These are phyloP conservation scores for Zeugodacus cucurbitae DNA, from an alignment of 1,140 invertebrate species.

Conservation along the genomic window DNA sequence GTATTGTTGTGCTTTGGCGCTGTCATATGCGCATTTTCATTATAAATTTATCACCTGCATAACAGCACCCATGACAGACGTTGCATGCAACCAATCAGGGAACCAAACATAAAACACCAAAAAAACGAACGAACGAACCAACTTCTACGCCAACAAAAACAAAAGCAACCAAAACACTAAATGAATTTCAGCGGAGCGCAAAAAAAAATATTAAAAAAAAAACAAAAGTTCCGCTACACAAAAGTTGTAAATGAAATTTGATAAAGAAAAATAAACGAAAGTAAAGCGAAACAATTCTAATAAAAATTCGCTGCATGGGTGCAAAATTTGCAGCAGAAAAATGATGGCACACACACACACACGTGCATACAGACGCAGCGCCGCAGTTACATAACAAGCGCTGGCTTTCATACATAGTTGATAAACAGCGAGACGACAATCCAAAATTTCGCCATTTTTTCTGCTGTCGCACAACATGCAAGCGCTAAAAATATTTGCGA, in stretches of 20 bases:
- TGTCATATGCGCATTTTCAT: slow-evolving; percentile 38
- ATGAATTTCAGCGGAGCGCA: neutral
- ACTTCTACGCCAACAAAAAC: neutral
- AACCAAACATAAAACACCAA: neutral
- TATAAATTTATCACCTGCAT: slow-evolving; percentile 38
- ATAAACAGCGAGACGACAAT: neutral
- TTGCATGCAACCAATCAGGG: slow-evolving; percentile 33
- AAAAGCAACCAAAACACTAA: slow-evolving; percentile 28
- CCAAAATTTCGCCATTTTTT: neutral
- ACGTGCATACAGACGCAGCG: too few species aligned
- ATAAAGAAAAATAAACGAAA: slow-evolving; percentile 28
- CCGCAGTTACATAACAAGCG: neutral
- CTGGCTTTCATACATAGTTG: slow-evolving; percentile 22
- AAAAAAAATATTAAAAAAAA: neutral
- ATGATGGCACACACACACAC: neutral
- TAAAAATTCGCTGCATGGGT: slow-evolving; percentile 35
- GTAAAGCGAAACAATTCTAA: slow-evolving; percentile 33
- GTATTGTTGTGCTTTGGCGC: neutral
- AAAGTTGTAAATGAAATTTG: slow-evolving; percentile 39
- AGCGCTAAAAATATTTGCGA: neutral
- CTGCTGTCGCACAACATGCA: neutral
- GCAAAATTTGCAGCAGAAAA: slow-evolving; percentile 14
- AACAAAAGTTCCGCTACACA: slow-evolving; percentile 1
- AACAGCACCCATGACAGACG: slow-evolving; percentile 37
- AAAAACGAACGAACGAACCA: neutral